These are phyloP conservation scores for Patella caerulea DNA, from an alignment of 2,888 invertebrate species.

Conservation along the genomic window DNA sequence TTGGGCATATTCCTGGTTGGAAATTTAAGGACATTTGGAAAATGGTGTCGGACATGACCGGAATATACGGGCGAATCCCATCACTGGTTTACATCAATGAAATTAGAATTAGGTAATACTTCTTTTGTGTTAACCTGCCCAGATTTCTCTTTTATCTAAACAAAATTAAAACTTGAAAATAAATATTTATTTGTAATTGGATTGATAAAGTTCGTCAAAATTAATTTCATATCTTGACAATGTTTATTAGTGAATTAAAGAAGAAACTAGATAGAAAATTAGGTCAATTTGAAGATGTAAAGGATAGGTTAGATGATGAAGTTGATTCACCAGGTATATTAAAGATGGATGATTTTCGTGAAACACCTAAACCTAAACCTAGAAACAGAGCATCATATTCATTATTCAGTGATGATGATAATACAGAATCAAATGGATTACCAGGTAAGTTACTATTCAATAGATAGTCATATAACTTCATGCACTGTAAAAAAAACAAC, in stretches of 20 bases:
- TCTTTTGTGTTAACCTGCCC: too few species aligned
- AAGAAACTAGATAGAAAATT: constrained; percentile 47
- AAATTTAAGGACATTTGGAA: too few species aligned
- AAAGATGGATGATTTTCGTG: constrained; percentile 14
- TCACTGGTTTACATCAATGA: too few species aligned
- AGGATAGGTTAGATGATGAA: neutral
- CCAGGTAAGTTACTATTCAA: neutral
- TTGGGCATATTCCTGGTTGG: too few species aligned
- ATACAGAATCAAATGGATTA: constrained; percentile 12
- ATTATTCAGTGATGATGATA: constrained; percentile 17
- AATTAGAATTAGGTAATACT: too few species aligned
- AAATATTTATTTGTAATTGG: too few species aligned
- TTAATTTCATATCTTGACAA: neutral
- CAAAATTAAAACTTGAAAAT: too few species aligned
- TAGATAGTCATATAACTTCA: neutral
- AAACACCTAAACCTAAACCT: constrained; percentile 19
- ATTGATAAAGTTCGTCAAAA: too few species aligned
- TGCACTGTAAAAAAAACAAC: too few species aligned
- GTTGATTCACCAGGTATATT: constrained; percentile 14
- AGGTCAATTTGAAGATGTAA: constrained; percentile 38
- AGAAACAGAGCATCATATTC: neutral
- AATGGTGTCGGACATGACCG: too few species aligned
- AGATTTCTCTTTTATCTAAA: too few species aligned
- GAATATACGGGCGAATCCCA: too few species aligned
- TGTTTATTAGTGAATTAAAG: constrained; percentile 47